Evolutionary conservation across 1,140 invertebrate genomes (phyloP), one percentile per base, ranked within the genome.

Genomic region (Neelides sp.): DNA sequence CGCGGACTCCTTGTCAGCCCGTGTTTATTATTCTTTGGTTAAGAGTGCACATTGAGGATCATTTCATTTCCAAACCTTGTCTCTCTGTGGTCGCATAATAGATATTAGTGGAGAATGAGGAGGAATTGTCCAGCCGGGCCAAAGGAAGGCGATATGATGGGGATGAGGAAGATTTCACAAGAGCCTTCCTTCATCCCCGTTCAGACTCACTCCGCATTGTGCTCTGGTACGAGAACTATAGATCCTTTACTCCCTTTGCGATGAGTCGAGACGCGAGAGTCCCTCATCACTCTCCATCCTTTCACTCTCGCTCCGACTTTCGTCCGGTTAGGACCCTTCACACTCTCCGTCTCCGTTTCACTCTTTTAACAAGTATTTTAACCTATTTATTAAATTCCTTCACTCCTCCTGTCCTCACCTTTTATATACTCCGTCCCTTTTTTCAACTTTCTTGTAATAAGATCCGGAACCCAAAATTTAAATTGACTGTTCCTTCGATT

Each of bases 161-260:
- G 23, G 26, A 19, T 23, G 22, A 12, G 41, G 41, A 43, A 24
- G 22, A 30, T 32, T 30, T 24, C 42, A 28, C 32, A 28, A 45
- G 26, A 32, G 42, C 32, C 32, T 24, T 45, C 32, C 26, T 30
- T 30, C 28, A 45, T 45, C 23, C 8, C 27, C 26, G 42, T 30
- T 45, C 19, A 17, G 5, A 19, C 5, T 15, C 4, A 15, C 35
- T 37, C 35, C 4, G 35, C n/a, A 15, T 15, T 37, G 4, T 37
- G 35, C 20, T 4, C 20, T 13, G 5, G 4, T 4, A 37, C 5
- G 35, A 5, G 4, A 19, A 37, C 35, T 37, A 4, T 37, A 19
- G 20, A 4, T 15, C n/a, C 20, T 13, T 5, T 19, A 15, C 20
- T 4, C 20, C 35, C 35, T 37, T 13, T 37, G 4, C 20, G n/a